Base-by-base conservation (phyloP, 2,888 invertebrate genomes). In the Scrobipalpa atriplicella region DNA sequence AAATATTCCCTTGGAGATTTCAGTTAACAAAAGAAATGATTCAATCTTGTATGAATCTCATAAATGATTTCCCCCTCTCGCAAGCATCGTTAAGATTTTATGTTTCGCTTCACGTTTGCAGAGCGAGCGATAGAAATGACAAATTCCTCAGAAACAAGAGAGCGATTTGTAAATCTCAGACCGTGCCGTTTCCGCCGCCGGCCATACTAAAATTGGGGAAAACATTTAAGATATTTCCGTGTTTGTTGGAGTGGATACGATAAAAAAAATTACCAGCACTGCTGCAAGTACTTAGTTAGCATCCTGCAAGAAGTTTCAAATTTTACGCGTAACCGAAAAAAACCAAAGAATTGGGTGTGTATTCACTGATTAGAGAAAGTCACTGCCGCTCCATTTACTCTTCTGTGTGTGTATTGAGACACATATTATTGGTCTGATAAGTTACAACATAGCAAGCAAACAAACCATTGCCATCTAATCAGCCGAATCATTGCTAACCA, bases 51-150 rank as follows among this genome's bases (percentile, higher is more conserved):
- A 47, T n/a, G 47, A 47, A 47, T 47, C 16, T 47, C 47, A 47
- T 47, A 16, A 47, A 47, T 47, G 47, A 47, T 47, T 47, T 47
- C 47, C 47, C 6, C 5, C 47, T 47, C 47, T 47, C 16, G 16
- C 47, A 16, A 47, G 47, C 47, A 47, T 47, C 47, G 47, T 47
- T 47, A 47, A 16, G 47, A 47, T 47, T 47, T 47, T 16, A 47
- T 47, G 47, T 47, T 47, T 47, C 47, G 47, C 47, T 47, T 18
- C 41, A 65, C 47, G 47, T 47, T 47, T 47, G n/a, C 47, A 16
- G 2, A 16, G 16, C 47, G 47, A 47, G 47, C 47, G n/a, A n/a
- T 47, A 47, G 47, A 47, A 47, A 47, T 47, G 47, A 47, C 47
- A 47, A 47, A 47, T 47, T 47, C 16, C n/a, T 47, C 16, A n/a